Percentiles rank a stretch among this genome's conserved stretches.
phyloP scores from a whole-genome alignment of 1,140 invertebrate species.

The Drosophila parvula region DNA sequence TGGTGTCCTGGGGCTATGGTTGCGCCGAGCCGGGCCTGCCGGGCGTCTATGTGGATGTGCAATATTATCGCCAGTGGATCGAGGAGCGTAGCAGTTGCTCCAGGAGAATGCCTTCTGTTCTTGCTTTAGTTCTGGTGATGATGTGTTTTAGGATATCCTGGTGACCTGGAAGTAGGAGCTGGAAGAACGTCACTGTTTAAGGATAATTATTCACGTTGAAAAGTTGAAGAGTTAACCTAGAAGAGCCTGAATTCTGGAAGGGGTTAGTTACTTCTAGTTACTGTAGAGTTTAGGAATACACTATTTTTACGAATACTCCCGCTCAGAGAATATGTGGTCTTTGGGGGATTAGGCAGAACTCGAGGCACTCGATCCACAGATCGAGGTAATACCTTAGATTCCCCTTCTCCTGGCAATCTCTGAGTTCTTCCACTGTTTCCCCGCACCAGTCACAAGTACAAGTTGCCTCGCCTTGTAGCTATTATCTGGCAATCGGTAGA shows the following conservation, averaged over 20 bases:
- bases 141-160: not conserved
- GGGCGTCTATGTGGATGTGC: constrained; percentile 89
- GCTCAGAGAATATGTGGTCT: not conserved
- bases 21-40: constrained; percentile 88
- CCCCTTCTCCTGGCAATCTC: not conserved
- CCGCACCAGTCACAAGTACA: not conserved
- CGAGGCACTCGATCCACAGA: too few species aligned
- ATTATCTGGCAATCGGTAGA: not conserved
- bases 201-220: too few species aligned
- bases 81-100: constrained; percentile 36
- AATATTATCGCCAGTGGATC: constrained; percentile 77
- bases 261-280: too few species aligned
- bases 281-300: not conserved
- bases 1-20: constrained; percentile 90
- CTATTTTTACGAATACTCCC: too few species aligned
- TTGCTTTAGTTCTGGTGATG: not conserved
- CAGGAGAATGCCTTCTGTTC: not conserved
- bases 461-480: not conserved
- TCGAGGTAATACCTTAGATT: too few species aligned
- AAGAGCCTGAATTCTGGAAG: too few species aligned
- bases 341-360: not conserved
- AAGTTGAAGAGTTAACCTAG: too few species aligned
- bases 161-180: not conserved
- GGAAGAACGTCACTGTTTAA: not conserved
- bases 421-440: not conserved